Percentiles rank a stretch among this genome's conserved stretches.
phyloP scores from a whole-genome alignment of 1,140 invertebrate genomes.

The Pomacea maculata region DNA sequence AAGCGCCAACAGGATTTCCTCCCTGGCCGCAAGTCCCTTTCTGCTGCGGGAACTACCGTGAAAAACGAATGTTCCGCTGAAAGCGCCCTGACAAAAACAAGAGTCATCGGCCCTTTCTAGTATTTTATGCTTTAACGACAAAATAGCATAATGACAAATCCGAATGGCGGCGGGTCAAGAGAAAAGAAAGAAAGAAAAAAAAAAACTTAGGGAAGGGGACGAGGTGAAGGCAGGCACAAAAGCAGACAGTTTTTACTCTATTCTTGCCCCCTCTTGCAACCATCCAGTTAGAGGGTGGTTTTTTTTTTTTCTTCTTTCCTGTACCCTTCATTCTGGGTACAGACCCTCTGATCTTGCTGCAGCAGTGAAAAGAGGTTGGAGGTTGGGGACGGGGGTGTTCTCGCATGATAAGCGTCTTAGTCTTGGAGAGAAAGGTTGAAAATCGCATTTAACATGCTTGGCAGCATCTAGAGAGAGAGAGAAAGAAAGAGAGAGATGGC shows the following conservation, averaged over 20 bases:
- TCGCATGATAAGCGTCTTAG: too few species aligned
- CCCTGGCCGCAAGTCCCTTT: constrained; percentile 11
- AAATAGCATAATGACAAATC: constrained; percentile 27
- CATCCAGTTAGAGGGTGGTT: too few species aligned
- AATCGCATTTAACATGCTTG: too few species aligned
- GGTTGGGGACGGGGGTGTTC: too few species aligned
- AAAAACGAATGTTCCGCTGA: constrained; percentile 23
- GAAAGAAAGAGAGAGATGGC: background rate
- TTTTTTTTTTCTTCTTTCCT: too few species aligned
- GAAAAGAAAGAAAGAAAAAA: background rate
- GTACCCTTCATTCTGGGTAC: too few species aligned
- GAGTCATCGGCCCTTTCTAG: constrained; percentile 18
- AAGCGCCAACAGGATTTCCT: constrained; percentile 26
- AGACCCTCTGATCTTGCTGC: too few species aligned
- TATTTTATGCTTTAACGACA: constrained; percentile 18
- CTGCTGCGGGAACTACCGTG: constrained; percentile 6
- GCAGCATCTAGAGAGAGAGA: too few species aligned
- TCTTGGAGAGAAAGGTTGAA: too few species aligned
- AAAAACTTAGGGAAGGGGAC: background rate
- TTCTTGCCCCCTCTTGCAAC: too few species aligned
- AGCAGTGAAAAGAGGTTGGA: too few species aligned
- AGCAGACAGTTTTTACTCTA: background rate
- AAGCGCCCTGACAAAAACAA: constrained; percentile 20
- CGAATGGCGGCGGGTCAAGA: constrained; percentile 6
- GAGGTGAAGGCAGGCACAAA: constrained; percentile 5